These are phyloP conservation scores for Alectura lathami DNA, from an alignment of 2,113 vertebrate species.

Conservation along the genomic window DNA sequence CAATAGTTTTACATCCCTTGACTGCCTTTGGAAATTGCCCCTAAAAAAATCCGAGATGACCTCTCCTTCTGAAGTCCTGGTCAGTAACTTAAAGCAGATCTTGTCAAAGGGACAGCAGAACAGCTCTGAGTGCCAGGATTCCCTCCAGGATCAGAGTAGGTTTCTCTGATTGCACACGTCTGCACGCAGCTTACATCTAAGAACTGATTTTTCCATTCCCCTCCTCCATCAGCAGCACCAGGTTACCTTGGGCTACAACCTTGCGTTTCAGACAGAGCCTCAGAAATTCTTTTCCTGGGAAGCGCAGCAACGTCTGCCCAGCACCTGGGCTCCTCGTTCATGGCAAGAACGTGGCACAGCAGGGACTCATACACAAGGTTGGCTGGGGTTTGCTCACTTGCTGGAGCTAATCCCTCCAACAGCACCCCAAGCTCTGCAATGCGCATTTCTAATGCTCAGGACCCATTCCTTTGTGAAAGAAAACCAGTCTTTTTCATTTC, in stretches of 20 bases:
- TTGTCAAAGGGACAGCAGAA: neutral
- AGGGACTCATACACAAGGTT: neutral
- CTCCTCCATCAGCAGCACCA: neutral
- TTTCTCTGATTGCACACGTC: neutral
- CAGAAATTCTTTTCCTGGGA: neutral
- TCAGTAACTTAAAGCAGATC: neutral
- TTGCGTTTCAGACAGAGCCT: neutral
- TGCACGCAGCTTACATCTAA: neutral
- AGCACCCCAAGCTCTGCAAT: neutral
- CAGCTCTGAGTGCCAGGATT: neutral
- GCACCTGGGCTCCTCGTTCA: neutral
- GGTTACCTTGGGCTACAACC: neutral
- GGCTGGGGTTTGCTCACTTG: neutral
- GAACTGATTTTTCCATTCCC: neutral
- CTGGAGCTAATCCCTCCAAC: neutral
- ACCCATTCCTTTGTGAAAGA: neutral
- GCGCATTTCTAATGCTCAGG: neutral
- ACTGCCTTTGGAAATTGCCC: neutral
- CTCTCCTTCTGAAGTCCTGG: neutral
- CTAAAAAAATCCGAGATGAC: neutral
- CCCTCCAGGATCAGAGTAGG: neutral
- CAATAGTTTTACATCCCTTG: neutral
- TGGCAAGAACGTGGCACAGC: fast-evolving
- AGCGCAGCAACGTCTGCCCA: neutral
- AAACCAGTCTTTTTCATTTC: conserved; percentile 24